These are phyloP conservation scores for Heteractis magnifica DNA, from an alignment of 92 coral and sea anemone species.

Conservation along the genomic window DNA sequence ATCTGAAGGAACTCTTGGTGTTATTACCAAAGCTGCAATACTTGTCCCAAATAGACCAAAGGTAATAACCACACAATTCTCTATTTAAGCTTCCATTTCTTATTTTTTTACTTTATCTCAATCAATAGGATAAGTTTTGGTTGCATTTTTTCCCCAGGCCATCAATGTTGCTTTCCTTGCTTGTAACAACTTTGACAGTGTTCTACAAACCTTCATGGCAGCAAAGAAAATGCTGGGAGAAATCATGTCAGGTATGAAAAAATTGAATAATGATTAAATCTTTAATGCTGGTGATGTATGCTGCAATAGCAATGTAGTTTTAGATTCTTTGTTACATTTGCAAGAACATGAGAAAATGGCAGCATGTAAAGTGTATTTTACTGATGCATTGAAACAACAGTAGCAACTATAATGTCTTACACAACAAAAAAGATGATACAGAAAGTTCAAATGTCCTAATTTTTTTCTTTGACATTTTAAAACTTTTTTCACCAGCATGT, in stretches of 20 bases:
- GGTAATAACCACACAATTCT: constrained; percentile 24
- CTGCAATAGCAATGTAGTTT: too few species aligned
- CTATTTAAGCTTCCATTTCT: background rate
- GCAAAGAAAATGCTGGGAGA: constrained; percentile 85
- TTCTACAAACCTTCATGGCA: constrained; percentile 67
- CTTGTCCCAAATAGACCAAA: constrained; percentile 79
- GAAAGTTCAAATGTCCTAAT: too few species aligned
- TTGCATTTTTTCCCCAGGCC: constrained; percentile 38
- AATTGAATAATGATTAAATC: too few species aligned
- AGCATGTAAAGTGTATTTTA: too few species aligned
- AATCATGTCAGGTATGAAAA: constrained; percentile 71
- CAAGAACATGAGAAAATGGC: too few species aligned
- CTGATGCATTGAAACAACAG: too few species aligned
- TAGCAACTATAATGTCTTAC: too few species aligned
- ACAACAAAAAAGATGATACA: too few species aligned
- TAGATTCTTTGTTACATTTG: too few species aligned
- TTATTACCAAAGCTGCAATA: constrained; percentile 87
- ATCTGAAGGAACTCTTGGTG: constrained; percentile 91
- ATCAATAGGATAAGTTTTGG: background rate
- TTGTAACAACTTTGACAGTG: constrained; percentile 71
- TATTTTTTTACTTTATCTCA: background rate
- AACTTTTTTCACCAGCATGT: constrained; percentile 45
- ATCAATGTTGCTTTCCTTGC: constrained; percentile 89
- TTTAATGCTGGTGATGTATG: background rate
- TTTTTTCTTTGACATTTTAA: too few species aligned